These are phyloP conservation scores for Bucorvus abyssinicus DNA, from an alignment of 2,797 vertebrate genomes.

Conservation along the genomic window DNA sequence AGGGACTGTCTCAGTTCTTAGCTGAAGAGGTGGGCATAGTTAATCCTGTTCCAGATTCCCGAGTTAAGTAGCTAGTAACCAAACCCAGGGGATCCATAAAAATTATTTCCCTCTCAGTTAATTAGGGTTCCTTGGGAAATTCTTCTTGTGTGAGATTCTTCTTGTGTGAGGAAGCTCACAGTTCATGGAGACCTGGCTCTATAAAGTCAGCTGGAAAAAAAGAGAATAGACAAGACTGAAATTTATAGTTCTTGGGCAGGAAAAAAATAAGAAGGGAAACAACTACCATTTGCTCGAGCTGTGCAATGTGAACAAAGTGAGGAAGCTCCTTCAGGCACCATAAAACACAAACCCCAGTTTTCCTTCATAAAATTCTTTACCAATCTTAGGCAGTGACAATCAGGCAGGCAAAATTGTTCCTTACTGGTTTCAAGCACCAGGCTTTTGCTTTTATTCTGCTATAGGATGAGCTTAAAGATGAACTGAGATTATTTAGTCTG, in stretches of 20 bases:
- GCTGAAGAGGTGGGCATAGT: neutral
- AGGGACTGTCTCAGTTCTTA: neutral
- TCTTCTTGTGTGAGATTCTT: neutral
- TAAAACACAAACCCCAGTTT: neutral
- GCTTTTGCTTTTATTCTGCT: neutral
- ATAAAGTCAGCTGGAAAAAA: neutral
- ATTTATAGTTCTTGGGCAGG: neutral
- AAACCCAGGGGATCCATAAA: neutral
- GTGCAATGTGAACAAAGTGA: neutral
- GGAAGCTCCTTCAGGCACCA: neutral
- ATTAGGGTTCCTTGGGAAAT: neutral
- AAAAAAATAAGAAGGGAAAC: neutral
- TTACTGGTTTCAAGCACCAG: neutral
- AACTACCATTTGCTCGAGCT: neutral
- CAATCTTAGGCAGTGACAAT: neutral
- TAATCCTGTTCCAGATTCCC: neutral
- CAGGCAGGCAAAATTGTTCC: neutral
- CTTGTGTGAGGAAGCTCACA: neutral
- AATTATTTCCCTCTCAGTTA: neutral
- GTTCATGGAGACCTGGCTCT: neutral
- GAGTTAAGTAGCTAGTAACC: neutral
- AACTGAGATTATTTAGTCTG: no score
- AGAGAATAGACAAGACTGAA: neutral
- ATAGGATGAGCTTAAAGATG: neutral
- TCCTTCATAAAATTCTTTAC: neutral